Percentiles rank a stretch among this genome's conserved stretches.
Evolutionary conservation across 35 echinoderm and acorn worm species (phyloP).

Genomic region (Apostichopus californicus): DNA sequence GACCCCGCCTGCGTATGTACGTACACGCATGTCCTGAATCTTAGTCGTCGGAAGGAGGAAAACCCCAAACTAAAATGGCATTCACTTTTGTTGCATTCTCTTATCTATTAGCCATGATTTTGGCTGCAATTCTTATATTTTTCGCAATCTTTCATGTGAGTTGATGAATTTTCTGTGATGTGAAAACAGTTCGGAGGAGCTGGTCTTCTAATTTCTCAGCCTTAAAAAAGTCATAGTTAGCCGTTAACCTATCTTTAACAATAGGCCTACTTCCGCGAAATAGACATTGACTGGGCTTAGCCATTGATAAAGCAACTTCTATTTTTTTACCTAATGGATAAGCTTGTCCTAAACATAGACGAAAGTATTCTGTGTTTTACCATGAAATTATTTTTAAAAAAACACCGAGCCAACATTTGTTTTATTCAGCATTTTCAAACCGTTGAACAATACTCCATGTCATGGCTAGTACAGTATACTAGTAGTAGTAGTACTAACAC

Average conservation of each 20-base stretch:
- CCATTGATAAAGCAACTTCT: not conserved
- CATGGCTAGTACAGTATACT: too few relatives aligned
- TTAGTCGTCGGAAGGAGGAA: not conserved
- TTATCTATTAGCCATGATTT: slow-evolving; percentile 96
- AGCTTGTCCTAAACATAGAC: too few relatives aligned
- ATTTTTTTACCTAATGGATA: too few relatives aligned
- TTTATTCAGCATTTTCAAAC: too few relatives aligned
- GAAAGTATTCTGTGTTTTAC: too few relatives aligned
- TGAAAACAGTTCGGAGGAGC: not conserved
- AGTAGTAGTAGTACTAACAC: too few relatives aligned
- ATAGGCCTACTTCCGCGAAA: not conserved
- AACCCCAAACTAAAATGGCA: slow-evolving; percentile 68
- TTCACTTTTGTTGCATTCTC: slow-evolving; percentile 97
- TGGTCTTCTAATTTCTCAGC: too few relatives aligned
- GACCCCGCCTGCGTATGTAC: not conserved
- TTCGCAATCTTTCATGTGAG: slow-evolving; percentile 99
- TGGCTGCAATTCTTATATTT: slow-evolving; percentile 97
- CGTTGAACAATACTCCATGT: too few relatives aligned
- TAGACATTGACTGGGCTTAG: not conserved
- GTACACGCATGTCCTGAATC: not conserved
- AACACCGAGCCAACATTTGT: too few relatives aligned
- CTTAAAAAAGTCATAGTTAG: too few relatives aligned
- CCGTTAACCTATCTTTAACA: too few relatives aligned
- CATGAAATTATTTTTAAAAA: too few relatives aligned
- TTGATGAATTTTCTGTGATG: slow-evolving; percentile 11